Percentiles rank a stretch among this genome's conserved stretches.
phyloP scores from a whole-genome alignment of 2,888 invertebrate species.

The Ecdyonurus torrentis region DNA sequence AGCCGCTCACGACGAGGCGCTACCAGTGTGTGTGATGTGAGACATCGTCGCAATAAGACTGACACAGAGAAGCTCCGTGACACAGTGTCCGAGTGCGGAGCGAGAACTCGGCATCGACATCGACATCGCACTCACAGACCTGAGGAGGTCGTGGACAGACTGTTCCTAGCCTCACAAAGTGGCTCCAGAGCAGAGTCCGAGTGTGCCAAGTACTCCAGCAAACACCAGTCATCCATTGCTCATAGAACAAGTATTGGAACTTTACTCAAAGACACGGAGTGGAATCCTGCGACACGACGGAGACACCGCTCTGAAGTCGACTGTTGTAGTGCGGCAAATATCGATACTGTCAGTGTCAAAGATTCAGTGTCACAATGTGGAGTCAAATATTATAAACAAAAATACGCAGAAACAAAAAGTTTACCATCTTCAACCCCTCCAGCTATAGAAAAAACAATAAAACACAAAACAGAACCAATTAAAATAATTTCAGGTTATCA shows the following conservation, averaged over 20 bases:
- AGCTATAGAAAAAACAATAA: not conserved
- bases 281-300: no score
- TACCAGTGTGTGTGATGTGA: conserved; percentile 1
- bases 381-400: not conserved
- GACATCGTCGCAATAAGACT: conserved; percentile 40
- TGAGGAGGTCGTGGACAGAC: conserved; percentile 38
- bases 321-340: not conserved
- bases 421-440: not conserved
- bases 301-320: not conserved
- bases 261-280: not conserved
- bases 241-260: not conserved
- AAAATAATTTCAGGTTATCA: not conserved
- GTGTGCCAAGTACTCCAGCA: not conserved
- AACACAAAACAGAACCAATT: not conserved
- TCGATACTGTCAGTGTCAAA: not conserved
- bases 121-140: conserved; percentile 18
- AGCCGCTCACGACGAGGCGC: not conserved
- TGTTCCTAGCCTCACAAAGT: conserved; percentile 39
- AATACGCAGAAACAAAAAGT: not conserved
- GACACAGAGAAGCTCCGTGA: conserved; percentile 53
- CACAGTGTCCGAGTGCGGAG: conserved; percentile 49
- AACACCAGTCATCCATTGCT: not conserved
- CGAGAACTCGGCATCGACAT: conserved; percentile 13
- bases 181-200: not conserved
- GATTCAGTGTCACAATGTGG: not conserved